Evolutionary conservation across 1,140 invertebrate genomes (phyloP), one percentile per base, ranked within the genome.

Genomic region (Pseudomyrmex flavicornis): DNA sequence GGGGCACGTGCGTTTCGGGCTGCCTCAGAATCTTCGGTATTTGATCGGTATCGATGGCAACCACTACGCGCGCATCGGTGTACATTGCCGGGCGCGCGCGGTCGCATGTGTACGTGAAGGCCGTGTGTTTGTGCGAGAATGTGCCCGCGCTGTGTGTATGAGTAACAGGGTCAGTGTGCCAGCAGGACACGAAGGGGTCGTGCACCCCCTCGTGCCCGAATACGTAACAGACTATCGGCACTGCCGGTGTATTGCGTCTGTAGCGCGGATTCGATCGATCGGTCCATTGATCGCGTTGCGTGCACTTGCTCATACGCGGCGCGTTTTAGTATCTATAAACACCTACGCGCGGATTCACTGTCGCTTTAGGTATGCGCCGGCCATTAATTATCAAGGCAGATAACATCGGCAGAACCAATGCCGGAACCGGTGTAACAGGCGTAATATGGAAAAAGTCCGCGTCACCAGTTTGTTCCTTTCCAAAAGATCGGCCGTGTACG

Each of bases 11-110:
- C 75, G 77, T 85, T 35, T 91, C 86, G 92, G 91, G 86, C 88
- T 89, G 90, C 92, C 92, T 92, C 91, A 92, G 92, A 93, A 93
- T 93, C 91, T 92, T 93, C 84, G 92, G 91, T 86, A 93, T 93
- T 91, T 90, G 90, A 92, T 92, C 89, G 86, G 91, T 89, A 90
- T 91, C 88, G 89, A 91, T 88, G 86, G 84, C 62, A 69, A 88
- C 83, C 83, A 68, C 89, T 88, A 89, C 88, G 76, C 74, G 82
- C 80, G 77, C 82, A 62, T 84, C 70, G 76, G 46, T 70, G 74
- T 82, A 87, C 80, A 86, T 76, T 85, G 75, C 61, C 80, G 69
- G 61, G 59, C 65, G 68, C 26, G 72, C 44, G 63, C 22, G 70
- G 59, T 63, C 66, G 84, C 52, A 50, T 63, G 77, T 66, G 80